Base-by-base conservation (phyloP, 1,140 invertebrate species). In the Diplogasteroides magnus region DNA sequence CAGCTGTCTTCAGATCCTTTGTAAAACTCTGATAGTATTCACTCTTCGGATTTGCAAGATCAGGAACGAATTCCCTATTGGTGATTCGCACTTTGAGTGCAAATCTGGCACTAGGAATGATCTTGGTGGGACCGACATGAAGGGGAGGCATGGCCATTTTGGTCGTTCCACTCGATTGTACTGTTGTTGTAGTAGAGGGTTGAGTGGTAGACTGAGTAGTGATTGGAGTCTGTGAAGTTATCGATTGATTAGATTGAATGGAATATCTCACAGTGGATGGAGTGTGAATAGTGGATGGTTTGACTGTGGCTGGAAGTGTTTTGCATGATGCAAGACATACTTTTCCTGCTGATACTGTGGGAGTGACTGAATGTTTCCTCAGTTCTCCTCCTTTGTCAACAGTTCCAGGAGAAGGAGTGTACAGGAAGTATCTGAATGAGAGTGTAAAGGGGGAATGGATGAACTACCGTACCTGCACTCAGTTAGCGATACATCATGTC, bases 361-460 rank as follows among this genome's bases (percentile, higher is more conserved):
- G 80, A 14, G 81, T 83, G 58, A 68, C 72, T n/a, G 64, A 70
- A 67, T 82, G 80, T 57, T 83, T 81, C 25, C 77, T 67, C 26
- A 82, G 71, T 59, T 81, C 81, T 32, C 60, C 68, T 13, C 67
- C 72, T 19, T 61, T 72, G 31, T 77, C 77, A 26, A 82, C 63
- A 14, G 65, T 67, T 27, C 79, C 79, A 14, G 78, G 77, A 1
- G 70, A 62, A 15, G 79, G 77, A 28, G 82, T 61, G 64, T 81
- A 83, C 11, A 82, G 31, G 26, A 82, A 72, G 67, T 48, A 48
- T 48, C 37, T 48, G 37, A 11, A 48, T 11, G 37, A 48, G 37
- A 48, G 37, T 48, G 37, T 11, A 11, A 6, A 48, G 19, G 6
- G 19, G 37, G 37, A 48, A 48, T 48, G 37, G 6, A 48, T 48